Conservation (phyloP, 1,140 invertebrate species). For the Stegodyphus dumicola region DNA sequence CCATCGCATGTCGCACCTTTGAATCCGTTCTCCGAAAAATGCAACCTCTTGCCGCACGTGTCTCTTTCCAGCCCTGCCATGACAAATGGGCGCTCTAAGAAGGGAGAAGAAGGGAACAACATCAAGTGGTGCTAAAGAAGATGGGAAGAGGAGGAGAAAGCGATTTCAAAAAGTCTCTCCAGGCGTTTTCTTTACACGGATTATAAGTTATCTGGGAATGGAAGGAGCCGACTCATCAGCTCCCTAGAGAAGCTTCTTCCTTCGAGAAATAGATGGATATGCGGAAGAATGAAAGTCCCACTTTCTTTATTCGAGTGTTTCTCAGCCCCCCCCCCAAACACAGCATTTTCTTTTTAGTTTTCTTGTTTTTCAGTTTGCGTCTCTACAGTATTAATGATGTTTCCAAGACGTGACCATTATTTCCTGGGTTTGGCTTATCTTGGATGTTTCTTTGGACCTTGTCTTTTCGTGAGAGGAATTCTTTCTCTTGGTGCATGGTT, state of each 20-base stretch:
- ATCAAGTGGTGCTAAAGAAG: no score
- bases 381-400: constrained; percentile 54
- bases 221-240: constrained; percentile 39
- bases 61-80: constrained; percentile 24
- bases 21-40: no score
- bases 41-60: no score
- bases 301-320: constrained; percentile 13
- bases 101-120: constrained; percentile 14
- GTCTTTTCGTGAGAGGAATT: not conserved
- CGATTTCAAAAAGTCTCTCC: constrained; percentile 44
- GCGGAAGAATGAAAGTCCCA: constrained; percentile 31
- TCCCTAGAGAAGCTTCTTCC: not conserved
- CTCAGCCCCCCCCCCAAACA: not conserved
- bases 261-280: constrained; percentile 8
- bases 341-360: constrained; percentile 8
- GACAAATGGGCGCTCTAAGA: constrained; percentile 38
- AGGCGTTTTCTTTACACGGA: constrained; percentile 50
- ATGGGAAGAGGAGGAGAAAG: constrained; percentile 12
- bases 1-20: no score
- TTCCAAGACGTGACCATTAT: constrained; percentile 55
- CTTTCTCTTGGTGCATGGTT: not conserved
- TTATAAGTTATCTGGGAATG: constrained; percentile 51
- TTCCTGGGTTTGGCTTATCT: constrained; percentile 18
- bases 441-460: not conserved
- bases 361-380: constrained; percentile 42